Conservation (phyloP, 2,797 vertebrate genomes). For the Anguilla marmorata region DNA sequence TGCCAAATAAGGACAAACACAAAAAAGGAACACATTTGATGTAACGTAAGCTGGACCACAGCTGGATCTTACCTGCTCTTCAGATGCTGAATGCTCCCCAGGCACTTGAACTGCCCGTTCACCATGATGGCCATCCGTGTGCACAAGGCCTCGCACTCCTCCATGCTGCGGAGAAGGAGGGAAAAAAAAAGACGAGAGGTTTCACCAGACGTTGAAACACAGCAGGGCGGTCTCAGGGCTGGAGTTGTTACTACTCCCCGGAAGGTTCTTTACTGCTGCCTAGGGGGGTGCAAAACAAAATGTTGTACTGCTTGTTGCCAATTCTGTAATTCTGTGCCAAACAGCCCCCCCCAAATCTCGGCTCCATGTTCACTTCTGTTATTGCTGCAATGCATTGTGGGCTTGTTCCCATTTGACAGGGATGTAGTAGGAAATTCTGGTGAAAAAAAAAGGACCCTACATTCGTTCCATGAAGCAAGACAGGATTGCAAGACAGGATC, state of each 20-base stretch:
- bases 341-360: not conserved
- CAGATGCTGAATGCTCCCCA: conserved; percentile 95
- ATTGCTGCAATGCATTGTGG: not conserved
- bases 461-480: not conserved
- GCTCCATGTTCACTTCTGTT: not conserved
- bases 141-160: conserved; percentile 96
- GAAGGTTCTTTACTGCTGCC: not conserved
- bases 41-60: not conserved
- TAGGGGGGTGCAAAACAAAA: not conserved
- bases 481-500: not conserved
- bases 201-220: not conserved
- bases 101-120: conserved; percentile 91
- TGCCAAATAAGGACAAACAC: not conserved
- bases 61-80: conserved; percentile 83
- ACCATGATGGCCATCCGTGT: conserved; percentile 99
- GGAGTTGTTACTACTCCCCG: too few relatives aligned
- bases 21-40: not conserved
- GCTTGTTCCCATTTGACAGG: too few relatives aligned
- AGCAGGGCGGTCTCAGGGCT: not conserved
- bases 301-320: not conserved
- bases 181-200: not conserved
- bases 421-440: not conserved
- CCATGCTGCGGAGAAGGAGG: conserved; percentile 78
- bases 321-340: not conserved
- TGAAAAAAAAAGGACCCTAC: not conserved